Conservation (phyloP, 2,113 vertebrate species). For the Cebus imitator region DNA sequence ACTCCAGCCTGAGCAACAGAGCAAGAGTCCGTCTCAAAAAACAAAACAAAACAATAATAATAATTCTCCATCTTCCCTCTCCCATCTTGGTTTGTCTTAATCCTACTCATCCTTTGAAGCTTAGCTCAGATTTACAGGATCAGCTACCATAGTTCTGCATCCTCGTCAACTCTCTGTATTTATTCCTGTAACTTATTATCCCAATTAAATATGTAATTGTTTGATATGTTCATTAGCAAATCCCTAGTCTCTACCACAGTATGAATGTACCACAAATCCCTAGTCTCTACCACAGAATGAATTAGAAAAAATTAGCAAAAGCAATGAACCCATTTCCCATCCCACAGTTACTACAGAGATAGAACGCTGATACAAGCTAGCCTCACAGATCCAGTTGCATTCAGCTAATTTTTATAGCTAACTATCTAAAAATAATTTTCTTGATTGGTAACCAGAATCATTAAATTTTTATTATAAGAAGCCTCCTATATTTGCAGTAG, state of each 20-base stretch:
- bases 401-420: background rate
- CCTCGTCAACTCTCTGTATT: background rate
- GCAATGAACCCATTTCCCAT: background rate
- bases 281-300: background rate
- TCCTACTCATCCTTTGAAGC: background rate
- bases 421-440: constrained; percentile 17
- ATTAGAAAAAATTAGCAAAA: constrained; percentile 3
- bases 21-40: too few relatives aligned
- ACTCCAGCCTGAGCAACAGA: too few relatives aligned
- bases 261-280: background rate
- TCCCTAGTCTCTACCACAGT: background rate
- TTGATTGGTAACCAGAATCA: background rate
- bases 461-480: background rate
- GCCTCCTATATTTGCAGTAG: background rate
- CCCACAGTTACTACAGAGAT: background rate
- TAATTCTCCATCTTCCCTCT: background rate
- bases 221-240: background rate
- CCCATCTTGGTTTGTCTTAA: background rate
- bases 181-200: background rate
- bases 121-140: background rate
- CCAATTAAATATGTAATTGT: background rate
- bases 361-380: background rate
- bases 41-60: too few relatives aligned
- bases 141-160: background rate
- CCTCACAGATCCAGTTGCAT: background rate